Evolutionary conservation across 2,797 vertebrate genomes (phyloP).

Genomic region (Chaetodon trifasciatus): DNA sequence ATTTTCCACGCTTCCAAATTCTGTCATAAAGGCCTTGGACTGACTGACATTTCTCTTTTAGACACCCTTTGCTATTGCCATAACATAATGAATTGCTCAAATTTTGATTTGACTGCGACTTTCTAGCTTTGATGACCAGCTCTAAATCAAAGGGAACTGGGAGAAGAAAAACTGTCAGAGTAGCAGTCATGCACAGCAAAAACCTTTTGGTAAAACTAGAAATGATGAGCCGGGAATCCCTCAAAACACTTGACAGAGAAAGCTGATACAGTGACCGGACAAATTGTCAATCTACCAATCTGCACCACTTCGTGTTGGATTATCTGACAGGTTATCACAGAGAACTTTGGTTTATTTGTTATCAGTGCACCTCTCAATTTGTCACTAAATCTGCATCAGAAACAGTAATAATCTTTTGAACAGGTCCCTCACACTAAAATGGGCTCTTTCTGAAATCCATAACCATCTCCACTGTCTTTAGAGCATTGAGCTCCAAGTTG

Average conservation of each 20-base stretch:
- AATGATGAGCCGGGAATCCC: slow-evolving; percentile 27
- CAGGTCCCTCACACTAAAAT: background rate
- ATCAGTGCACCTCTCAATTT: slow-evolving; percentile 6
- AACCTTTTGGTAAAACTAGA: slow-evolving; percentile 3
- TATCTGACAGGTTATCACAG: background rate
- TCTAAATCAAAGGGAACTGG: slow-evolving; percentile 18
- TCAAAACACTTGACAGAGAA: slow-evolving; percentile 8
- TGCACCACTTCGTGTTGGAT: slow-evolving; percentile 14
- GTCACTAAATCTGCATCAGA: background rate
- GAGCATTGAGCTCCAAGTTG: background rate
- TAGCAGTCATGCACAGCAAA: background rate
- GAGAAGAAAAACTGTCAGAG: slow-evolving; percentile 30
- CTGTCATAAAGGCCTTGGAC: slow-evolving; percentile 20
- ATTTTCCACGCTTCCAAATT: background rate
- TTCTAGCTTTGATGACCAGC: background rate
- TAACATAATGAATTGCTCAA: slow-evolving; percentile 5
- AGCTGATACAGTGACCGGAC: slow-evolving; percentile 10
- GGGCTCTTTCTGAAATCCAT: background rate
- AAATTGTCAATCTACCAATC: background rate
- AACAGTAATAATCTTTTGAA: slow-evolving; percentile 7
- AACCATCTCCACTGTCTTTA: background rate
- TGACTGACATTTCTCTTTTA: slow-evolving; percentile 7
- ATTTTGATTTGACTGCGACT: slow-evolving; percentile 24
- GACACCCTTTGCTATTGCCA: background rate
- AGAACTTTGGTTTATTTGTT: slow-evolving; percentile 14